Conservation (phyloP, 2,797 vertebrate genomes). For the Centropyge bicolor region DNA sequence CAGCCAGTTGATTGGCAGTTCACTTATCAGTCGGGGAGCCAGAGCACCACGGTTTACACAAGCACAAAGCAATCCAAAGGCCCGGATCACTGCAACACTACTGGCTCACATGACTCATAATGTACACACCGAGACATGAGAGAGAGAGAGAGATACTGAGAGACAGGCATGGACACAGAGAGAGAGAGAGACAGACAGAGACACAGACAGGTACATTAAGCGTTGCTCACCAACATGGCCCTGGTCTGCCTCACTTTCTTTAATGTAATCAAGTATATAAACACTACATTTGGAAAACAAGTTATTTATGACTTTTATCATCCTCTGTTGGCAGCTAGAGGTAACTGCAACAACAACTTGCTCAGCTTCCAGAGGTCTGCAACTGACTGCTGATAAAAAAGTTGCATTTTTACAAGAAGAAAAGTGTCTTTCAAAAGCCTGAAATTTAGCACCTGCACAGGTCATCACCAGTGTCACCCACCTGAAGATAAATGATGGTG, state of each 20-base stretch:
- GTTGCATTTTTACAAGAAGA: neutral
- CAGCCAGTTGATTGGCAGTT: constrained; percentile 71
- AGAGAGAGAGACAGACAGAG: neutral
- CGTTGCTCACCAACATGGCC: neutral
- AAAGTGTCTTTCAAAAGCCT: neutral
- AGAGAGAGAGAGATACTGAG: constrained; percentile 8
- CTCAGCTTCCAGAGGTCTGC: neutral
- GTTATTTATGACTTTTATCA: constrained; percentile 47
- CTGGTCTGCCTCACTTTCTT: constrained; percentile 2
- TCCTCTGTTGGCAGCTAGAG: constrained; percentile 68
- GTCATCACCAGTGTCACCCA: neutral
- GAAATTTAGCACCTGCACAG: neutral
- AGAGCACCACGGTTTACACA: constrained; percentile 78
- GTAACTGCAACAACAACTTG: constrained; percentile 62
- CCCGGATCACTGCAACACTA: constrained; percentile 68
- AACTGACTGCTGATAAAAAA: neutral
- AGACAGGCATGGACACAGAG: neutral
- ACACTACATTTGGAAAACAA: constrained; percentile 22
- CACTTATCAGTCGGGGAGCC: constrained; percentile 78
- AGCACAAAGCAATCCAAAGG: constrained; percentile 76
- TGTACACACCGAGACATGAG: constrained; percentile 60
- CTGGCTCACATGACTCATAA: constrained; percentile 76
- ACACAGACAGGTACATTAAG: neutral
- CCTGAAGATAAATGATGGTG: neutral
- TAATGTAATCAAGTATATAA: constrained; percentile 21